Conservation (phyloP, 2,113 vertebrate species). For the Petromus typicus region DNA sequence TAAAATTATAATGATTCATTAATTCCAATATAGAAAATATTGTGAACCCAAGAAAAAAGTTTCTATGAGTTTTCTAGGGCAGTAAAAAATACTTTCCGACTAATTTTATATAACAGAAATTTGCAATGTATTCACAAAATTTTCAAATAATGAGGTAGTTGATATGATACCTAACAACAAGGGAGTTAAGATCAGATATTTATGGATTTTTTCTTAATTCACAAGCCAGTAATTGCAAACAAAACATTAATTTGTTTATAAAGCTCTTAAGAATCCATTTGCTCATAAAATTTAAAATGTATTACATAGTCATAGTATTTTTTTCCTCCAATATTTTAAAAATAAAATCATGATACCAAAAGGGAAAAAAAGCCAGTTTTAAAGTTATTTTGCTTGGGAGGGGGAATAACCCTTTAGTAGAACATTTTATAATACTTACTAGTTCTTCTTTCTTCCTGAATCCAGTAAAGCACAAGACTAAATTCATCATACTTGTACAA, state of each 20-base stretch:
- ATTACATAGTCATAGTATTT: background rate
- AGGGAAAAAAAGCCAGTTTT: background rate
- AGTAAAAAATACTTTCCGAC: slow-evolving; percentile 31
- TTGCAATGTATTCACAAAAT: background rate
- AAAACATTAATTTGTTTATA: slow-evolving; percentile 50
- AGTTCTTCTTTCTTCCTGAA: slow-evolving; percentile 97
- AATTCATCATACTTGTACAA: slow-evolving; percentile 94
- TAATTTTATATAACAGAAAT: background rate
- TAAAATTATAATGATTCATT: slow-evolving; percentile 35
- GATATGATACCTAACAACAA: background rate
- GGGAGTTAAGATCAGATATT: background rate
- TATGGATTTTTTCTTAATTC: slow-evolving; percentile 28
- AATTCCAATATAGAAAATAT: slow-evolving; percentile 33
- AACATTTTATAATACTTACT: slow-evolving; percentile 87
- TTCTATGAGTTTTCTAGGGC: slow-evolving; percentile 10
- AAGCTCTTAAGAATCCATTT: background rate
- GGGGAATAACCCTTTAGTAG: background rate
- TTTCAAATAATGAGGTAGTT: background rate
- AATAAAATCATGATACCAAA: slow-evolving; percentile 41
- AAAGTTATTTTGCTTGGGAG: background rate
- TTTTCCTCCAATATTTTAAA: slow-evolving; percentile 50
- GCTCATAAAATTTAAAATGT: slow-evolving; percentile 52
- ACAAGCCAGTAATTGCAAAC: background rate
- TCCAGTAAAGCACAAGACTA: slow-evolving; percentile 97
- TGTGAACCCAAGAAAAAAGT: background rate